Evolutionary conservation across 2,797 vertebrate genomes (phyloP), one percentile per base, ranked within the genome.

Genomic region (Lagorchestes hirsutus): DNA sequence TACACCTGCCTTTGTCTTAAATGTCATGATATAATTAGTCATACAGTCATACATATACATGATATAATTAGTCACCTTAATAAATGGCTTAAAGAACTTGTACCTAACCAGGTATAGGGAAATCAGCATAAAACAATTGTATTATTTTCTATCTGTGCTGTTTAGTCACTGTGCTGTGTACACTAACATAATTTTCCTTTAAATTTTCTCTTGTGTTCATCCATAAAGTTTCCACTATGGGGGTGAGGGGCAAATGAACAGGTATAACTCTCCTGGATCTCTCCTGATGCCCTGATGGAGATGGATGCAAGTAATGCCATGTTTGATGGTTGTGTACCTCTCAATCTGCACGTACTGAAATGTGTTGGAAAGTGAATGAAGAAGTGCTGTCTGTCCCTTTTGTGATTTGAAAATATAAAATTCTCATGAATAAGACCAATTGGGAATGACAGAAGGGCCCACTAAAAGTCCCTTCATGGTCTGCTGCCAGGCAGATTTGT

Each of bases 401-500:
- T 98, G 94, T 97, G 97, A 92, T 96, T 98, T 90, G 62, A 27
- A 0, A 62, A 92, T 55, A 94, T 92, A 97, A 95, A 97, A 67
- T 56, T 97, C 62, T 59, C 92, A 94, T 57, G 54, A 59, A 96
- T 93, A 40, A 28, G 56, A 97, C 29, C 5, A 95, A 90, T 0
- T 22, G 46, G 50, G 31, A 55, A 97, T 98, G 96, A 4, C 52
- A 97, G 93, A 95, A 67, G 4, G 94, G 97, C 94, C 56, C 90
- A 91, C 95, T 97, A 94, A 97, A 96, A 82, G 92, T 96, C 1
- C 98, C 97, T 95, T 46, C 57, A 27, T 95, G 95, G 52, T 62
- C 90, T 91, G 95, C 95, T 96, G 24, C 0, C 52, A 97, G 92
- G 93, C 82, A 97, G 87, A 97, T 96, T 96, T 98, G 95, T 98